Evolutionary conservation across 2,113 vertebrate species (phyloP).

Genomic region (Anas platyrhynchos): DNA sequence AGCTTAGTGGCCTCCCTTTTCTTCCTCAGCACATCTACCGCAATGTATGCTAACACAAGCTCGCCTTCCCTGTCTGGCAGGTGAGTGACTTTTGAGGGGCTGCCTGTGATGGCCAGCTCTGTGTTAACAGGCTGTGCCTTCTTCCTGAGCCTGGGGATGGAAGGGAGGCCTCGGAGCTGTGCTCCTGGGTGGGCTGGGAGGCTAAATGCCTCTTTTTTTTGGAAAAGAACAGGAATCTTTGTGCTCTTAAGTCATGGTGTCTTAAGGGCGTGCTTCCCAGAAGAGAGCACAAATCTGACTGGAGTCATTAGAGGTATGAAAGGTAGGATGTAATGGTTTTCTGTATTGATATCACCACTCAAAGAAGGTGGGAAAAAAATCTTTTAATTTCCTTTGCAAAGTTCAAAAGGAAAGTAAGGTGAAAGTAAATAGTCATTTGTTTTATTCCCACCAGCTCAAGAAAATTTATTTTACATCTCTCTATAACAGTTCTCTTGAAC

Average conservation of each 20-base stretch:
- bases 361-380: not conserved
- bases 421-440: not conserved
- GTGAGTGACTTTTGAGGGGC: not conserved
- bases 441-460: not conserved
- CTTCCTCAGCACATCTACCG: accelerated
- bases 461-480: not conserved
- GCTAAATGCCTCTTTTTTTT: too few relatives aligned
- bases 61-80: accelerated
- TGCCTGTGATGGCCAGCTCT: accelerated
- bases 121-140: too few relatives aligned
- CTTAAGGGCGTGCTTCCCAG: accelerated
- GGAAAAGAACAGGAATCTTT: not conserved
- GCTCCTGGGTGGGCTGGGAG: not conserved
- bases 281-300: not conserved
- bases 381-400: not conserved
- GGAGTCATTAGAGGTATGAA: not conserved
- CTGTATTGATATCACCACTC: not conserved
- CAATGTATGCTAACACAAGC: not conserved
- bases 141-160: not conserved
- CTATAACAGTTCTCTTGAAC: not conserved
- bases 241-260: not conserved
- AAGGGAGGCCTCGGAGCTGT: not conserved
- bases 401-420: not conserved
- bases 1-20: not conserved
- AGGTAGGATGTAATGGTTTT: not conserved